phyloP scores from a whole-genome alignment of 1,140 invertebrate species.

The Drosophila tani region DNA sequence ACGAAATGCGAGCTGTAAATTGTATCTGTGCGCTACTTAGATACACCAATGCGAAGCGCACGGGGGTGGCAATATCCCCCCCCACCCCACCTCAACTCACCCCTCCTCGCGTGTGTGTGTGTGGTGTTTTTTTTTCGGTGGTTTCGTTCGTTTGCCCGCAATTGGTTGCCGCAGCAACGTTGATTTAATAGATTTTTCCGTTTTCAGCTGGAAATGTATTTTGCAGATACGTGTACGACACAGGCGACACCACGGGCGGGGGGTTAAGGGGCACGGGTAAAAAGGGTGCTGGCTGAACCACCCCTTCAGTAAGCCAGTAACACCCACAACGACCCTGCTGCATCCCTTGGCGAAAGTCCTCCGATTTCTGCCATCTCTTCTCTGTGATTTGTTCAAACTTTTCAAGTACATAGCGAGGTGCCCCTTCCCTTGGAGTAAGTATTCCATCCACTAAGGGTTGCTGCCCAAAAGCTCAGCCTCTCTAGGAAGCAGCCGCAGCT shows the following conservation, averaged over 20 bases:
- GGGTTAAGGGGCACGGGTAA: neutral
- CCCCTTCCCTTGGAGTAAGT: neutral
- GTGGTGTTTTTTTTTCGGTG: slow-evolving; percentile 68
- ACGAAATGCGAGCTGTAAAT: slow-evolving; percentile 83
- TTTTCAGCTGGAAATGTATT: slow-evolving; percentile 73
- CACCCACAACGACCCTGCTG: slow-evolving; percentile 33
- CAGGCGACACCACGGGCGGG: slow-evolving; percentile 43
- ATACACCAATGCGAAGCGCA: slow-evolving; percentile 70
- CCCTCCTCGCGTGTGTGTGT: neutral
- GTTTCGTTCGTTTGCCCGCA: slow-evolving; percentile 84
- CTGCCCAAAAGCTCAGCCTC: slow-evolving; percentile 10
- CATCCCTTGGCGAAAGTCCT: slow-evolving; percentile 24
- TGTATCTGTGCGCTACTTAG: slow-evolving; percentile 83
- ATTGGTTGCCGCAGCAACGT: slow-evolving; percentile 84
- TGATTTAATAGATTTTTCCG: slow-evolving; percentile 85
- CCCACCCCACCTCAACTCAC: slow-evolving; percentile 2
- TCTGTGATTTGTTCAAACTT: slow-evolving; percentile 36
- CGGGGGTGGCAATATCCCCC: slow-evolving; percentile 58
- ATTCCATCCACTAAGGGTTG: neutral
- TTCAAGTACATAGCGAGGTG: neutral
- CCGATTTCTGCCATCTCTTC: slow-evolving; percentile 9
- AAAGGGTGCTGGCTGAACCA: neutral
- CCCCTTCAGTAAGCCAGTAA: neutral
- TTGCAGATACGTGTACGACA: slow-evolving; percentile 68
- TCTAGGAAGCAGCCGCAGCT: neutral